Conservation (phyloP, 1,140 invertebrate genomes). For the Prorops nasuta region DNA sequence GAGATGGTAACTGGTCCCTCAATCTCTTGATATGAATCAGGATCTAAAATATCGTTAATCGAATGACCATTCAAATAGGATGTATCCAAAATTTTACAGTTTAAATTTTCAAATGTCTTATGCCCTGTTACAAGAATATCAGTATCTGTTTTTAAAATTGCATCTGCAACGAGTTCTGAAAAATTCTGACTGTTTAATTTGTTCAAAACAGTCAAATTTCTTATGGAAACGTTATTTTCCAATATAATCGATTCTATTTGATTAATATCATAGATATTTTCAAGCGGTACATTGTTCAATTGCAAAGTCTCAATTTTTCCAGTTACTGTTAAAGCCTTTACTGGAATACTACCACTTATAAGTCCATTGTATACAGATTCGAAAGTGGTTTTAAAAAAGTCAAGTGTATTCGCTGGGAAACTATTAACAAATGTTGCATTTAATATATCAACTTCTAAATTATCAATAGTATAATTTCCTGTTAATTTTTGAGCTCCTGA, state of each 20-base stretch:
- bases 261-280: constrained; percentile 20
- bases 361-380: constrained; percentile 4
- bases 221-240: constrained; percentile 17
- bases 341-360: constrained; percentile 5
- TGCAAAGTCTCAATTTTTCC: constrained; percentile 22
- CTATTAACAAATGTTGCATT: constrained; percentile 27
- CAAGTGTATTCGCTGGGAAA: constrained; percentile 14
- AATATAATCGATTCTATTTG: constrained; percentile 25
- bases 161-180: constrained; percentile 23
- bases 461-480: constrained; percentile 24
- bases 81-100: constrained; percentile 15
- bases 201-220: constrained; percentile 29
- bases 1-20: constrained; percentile 29
- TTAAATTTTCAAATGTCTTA: constrained; percentile 26
- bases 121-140: constrained; percentile 18
- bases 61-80: constrained; percentile 28
- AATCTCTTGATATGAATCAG: constrained; percentile 27
- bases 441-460: constrained; percentile 21
- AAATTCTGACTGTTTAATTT: constrained; percentile 35
- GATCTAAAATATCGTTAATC: constrained; percentile 24
- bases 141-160: constrained; percentile 27
- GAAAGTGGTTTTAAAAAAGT: constrained; percentile 3
- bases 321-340: constrained; percentile 25
- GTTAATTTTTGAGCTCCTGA: constrained; percentile 20
- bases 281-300: constrained; percentile 23